A percentile compares a stretch with the other conserved stretches of the same genome.
Evolutionary conservation across 2,888 invertebrate genomes (phyloP).

Genomic region (Cyrtodaria siliqua): DNA sequence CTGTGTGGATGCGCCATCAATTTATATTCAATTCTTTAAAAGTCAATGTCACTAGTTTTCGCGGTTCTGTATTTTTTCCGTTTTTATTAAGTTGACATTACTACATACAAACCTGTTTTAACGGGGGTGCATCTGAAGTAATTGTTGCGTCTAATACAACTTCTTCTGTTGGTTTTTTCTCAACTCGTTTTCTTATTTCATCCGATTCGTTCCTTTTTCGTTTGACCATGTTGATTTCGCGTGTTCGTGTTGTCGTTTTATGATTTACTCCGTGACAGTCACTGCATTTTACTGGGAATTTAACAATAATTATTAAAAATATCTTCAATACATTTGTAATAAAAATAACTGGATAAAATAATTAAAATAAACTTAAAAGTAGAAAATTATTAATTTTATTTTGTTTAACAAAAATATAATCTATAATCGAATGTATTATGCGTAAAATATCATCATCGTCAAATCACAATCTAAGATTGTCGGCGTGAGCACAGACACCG

Average conservation of each 20-base stretch:
- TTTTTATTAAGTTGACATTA: constrained; percentile 2
- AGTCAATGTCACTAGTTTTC: constrained; percentile 42
- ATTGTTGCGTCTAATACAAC: constrained; percentile 43
- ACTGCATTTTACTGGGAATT: no score
- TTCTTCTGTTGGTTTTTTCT: constrained; percentile 27
- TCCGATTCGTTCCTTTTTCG: constrained; percentile 25
- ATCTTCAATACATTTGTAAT: not conserved
- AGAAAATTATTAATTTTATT: not conserved
- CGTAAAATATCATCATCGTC: no score
- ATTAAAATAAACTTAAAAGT: constrained; percentile 6
- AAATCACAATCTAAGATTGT: no score
- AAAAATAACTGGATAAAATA: not conserved
- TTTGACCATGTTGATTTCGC: constrained; percentile 60
- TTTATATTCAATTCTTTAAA: no score
- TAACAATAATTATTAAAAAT: not conserved
- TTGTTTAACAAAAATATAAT: no score
- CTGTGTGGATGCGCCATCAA: no score
- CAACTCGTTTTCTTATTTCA: not conserved
- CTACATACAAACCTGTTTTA: constrained; percentile 32
- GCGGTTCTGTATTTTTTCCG: constrained; percentile 14
- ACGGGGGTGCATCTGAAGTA: constrained; percentile 43
- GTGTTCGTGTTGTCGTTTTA: no score
- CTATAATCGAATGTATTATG: no score
- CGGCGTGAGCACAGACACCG: no score
- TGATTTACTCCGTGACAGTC: constrained; percentile 51